These are phyloP conservation scores for Stomorhina lunata DNA, from an alignment of 2,888 invertebrate species.

Conservation along the genomic window DNA sequence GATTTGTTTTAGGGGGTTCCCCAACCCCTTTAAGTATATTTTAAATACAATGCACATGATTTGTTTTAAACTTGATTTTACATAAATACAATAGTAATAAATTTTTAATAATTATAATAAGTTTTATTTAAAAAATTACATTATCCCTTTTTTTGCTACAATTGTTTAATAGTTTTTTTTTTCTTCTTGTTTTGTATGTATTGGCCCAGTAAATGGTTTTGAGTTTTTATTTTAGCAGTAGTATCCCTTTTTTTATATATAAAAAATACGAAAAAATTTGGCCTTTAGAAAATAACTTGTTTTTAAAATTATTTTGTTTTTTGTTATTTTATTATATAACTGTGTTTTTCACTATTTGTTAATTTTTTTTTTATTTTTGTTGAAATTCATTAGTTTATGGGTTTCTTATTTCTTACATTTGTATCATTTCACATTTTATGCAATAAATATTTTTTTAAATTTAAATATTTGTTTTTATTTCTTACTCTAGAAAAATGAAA, in stretches of 20 bases:
- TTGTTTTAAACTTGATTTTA: constrained; percentile 29
- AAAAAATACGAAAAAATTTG: not conserved
- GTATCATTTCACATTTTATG: constrained; percentile 74
- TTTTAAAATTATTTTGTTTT: not conserved
- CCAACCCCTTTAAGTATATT: not conserved
- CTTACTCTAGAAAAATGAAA: constrained; percentile 63
- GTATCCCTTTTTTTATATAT: constrained; percentile 25
- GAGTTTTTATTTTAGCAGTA: constrained; percentile 35
- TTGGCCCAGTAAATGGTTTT: constrained; percentile 48
- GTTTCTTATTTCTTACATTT: constrained; percentile 49
- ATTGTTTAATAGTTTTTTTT: constrained; percentile 69
- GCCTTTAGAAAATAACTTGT: constrained; percentile 17
- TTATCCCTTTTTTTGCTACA: constrained; percentile 65
- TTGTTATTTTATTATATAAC: not conserved
- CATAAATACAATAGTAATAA: constrained; percentile 24
- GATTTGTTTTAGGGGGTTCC: not conserved
- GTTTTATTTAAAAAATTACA: constrained; percentile 38
- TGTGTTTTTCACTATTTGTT: not conserved
- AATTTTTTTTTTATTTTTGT: constrained; percentile 23
- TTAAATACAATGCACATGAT: constrained; percentile 31
- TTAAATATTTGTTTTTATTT: constrained; percentile 70
- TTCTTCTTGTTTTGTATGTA: constrained; percentile 33
- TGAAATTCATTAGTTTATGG: constrained; percentile 63
- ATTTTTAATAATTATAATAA: constrained; percentile 31
- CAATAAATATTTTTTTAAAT: constrained; percentile 72